Percentiles rank a stretch among this genome's conserved stretches.
Conservation (phyloP, 1,140 invertebrate species). For the Lordiphosa mommai region DNA sequence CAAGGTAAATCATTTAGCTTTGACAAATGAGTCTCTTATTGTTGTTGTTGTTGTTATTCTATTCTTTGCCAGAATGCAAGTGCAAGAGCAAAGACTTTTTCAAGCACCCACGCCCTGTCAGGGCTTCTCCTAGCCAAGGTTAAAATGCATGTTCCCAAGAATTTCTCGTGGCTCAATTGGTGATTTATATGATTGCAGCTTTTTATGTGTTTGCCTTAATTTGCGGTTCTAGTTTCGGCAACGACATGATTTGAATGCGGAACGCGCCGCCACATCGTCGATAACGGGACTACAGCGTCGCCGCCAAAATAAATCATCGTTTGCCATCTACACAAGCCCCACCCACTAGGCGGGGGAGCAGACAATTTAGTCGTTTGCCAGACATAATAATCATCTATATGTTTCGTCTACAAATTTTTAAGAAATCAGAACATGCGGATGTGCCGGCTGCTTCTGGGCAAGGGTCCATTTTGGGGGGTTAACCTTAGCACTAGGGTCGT, state of each 20-base stretch:
- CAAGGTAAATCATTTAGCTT: too few relatives aligned
- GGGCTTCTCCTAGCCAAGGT: too few relatives aligned
- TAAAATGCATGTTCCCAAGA: too few relatives aligned
- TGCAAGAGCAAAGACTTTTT: too few relatives aligned
- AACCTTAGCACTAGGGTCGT: constrained; percentile 14
- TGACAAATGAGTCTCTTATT: too few relatives aligned
- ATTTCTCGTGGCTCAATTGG: background rate
- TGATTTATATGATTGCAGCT: background rate
- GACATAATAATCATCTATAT: constrained; percentile 62
- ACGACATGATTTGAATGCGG: constrained; percentile 70
- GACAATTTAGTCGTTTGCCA: constrained; percentile 45
- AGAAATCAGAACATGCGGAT: constrained; percentile 32
- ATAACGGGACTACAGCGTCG: constrained; percentile 32
- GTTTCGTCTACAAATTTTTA: background rate
- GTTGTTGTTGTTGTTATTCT: too few relatives aligned
- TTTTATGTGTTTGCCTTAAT: constrained; percentile 11
- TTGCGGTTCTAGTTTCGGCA: constrained; percentile 19
- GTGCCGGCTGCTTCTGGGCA: constrained; percentile 14
- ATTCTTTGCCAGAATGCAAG: too few relatives aligned
- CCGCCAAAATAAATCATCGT: constrained; percentile 75
- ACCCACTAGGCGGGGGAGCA: constrained; percentile 18
- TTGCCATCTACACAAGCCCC: constrained; percentile 40
- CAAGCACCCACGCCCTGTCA: too few relatives aligned
- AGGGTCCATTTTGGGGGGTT: constrained; percentile 12
- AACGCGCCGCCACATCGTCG: constrained; percentile 48